Percentiles rank a stretch among this genome's conserved stretches.
Conservation (phyloP, 2,888 invertebrate species). For the Agonopterix heracliana region DNA sequence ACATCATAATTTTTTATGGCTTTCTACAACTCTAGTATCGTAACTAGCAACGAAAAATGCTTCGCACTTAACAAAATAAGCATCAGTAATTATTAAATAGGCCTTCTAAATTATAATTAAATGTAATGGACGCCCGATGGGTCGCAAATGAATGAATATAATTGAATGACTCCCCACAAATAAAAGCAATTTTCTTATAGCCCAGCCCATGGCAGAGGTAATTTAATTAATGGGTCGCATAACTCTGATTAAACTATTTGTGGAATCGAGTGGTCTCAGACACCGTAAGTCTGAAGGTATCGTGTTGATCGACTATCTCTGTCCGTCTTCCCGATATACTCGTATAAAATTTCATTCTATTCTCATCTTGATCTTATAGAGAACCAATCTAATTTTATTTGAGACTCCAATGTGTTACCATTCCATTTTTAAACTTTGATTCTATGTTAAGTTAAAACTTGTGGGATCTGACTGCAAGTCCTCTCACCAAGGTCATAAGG, state of each 20-base stretch:
- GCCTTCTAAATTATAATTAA: conserved; percentile 58
- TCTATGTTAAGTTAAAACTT: too few species aligned
- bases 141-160: conserved; percentile 60
- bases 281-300: background rate
- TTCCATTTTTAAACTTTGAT: too few species aligned
- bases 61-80: conserved; percentile 23
- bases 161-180: conserved; percentile 63
- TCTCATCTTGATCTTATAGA: conserved; percentile 11
- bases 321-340: conserved; percentile 3
- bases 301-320: background rate
- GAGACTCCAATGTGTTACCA: too few species aligned
- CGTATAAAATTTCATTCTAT: conserved; percentile 20
- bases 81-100: conserved; percentile 38
- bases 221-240: conserved; percentile 63
- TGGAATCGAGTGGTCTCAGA: conserved; percentile 14
- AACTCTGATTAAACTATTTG: conserved; percentile 58
- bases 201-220: conserved; percentile 46
- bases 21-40: background rate
- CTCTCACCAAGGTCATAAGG: too few species aligned
- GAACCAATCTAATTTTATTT: too few species aligned
- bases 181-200: conserved; percentile 65
- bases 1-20: background rate
- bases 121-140: conserved; percentile 58
- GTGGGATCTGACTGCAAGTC: too few species aligned
- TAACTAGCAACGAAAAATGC: conserved; percentile 3